phyloP scores from a whole-genome alignment of 1,140 invertebrate genomes.

The Penaeus chinensis region DNA sequence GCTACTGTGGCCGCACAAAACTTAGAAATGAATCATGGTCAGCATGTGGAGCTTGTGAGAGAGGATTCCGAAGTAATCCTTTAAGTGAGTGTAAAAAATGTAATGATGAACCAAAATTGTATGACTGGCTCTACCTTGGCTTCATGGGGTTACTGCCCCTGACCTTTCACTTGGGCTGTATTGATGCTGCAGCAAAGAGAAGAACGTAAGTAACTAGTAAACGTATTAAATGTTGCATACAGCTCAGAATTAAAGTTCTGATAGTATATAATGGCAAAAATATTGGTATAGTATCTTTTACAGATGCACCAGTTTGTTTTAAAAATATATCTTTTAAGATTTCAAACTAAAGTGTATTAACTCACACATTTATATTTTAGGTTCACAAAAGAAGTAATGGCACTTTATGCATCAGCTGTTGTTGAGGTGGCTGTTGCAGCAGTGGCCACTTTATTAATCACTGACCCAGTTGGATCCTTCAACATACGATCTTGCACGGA shows the following conservation, averaged over 20 bases:
- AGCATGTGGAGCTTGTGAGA: constrained; percentile 86
- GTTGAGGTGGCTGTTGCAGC: constrained; percentile 82
- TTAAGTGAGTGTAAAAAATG: constrained; percentile 82
- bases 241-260: too few species aligned
- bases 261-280: too few species aligned
- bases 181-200: constrained; percentile 83
- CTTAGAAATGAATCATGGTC: constrained; percentile 71
- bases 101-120: constrained; percentile 80
- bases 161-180: constrained; percentile 91
- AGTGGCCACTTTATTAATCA: constrained; percentile 79
- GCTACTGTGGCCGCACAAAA: constrained; percentile 64
- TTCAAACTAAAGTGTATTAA: too few species aligned
- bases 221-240: neutral
- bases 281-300: too few species aligned
- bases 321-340: too few species aligned
- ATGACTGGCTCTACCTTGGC: constrained; percentile 93
- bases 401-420: constrained; percentile 82
- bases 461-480: constrained; percentile 82
- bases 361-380: constrained; percentile 68
- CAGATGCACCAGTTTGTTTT: too few species aligned
- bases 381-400: constrained; percentile 79
- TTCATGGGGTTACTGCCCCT: constrained; percentile 90
- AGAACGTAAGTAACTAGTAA: constrained; percentile 73
- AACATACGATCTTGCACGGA: constrained; percentile 82
- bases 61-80: constrained; percentile 74